phyloP scores from a whole-genome alignment of 2,113 vertebrate genomes.

The Tretioscincus oriximinensis region DNA sequence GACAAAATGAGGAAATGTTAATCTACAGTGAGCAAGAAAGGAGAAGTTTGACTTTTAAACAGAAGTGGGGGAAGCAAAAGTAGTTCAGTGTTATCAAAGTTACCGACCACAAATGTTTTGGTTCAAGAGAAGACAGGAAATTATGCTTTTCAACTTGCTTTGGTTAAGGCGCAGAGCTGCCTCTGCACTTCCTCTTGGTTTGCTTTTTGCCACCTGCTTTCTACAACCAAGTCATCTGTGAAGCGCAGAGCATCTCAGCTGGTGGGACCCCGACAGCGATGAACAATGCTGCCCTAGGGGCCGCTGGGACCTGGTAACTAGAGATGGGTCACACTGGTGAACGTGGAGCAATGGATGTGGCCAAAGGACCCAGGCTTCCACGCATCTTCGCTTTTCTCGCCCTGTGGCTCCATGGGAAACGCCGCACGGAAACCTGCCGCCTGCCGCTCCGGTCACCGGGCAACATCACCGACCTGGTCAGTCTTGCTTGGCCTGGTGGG shows the following conservation, averaged over 20 bases:
- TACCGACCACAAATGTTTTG: constrained; percentile 31
- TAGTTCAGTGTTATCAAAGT: not conserved
- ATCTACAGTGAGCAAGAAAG: no score
- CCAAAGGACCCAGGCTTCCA: constrained; percentile 71
- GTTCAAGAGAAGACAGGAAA: constrained; percentile 28
- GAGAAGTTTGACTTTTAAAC: not conserved
- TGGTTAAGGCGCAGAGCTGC: rapidly evolving
- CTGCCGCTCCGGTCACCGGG: constrained; percentile 60
- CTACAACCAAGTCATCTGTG: not conserved
- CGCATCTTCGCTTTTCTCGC: constrained; percentile 70
- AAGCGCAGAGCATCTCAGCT: not conserved
- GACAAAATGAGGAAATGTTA: no score
- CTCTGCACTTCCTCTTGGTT: constrained; percentile 31
- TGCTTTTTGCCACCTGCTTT: constrained; percentile 31
- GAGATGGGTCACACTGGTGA: constrained; percentile 22
- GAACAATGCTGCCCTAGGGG: constrained; percentile 19
- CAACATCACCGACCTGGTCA: constrained; percentile 67
- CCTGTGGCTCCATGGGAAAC: constrained; percentile 75
- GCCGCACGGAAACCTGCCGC: constrained; percentile 67
- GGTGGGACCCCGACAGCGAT: not conserved
- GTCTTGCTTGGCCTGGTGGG: constrained; percentile 36
- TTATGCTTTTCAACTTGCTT: not conserved
- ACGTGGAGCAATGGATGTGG: constrained; percentile 76
- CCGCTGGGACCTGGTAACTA: not conserved
- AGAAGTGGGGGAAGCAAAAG: not conserved